phyloP scores from a whole-genome alignment of 2,888 invertebrate genomes.

The Dynastes maya region DNA sequence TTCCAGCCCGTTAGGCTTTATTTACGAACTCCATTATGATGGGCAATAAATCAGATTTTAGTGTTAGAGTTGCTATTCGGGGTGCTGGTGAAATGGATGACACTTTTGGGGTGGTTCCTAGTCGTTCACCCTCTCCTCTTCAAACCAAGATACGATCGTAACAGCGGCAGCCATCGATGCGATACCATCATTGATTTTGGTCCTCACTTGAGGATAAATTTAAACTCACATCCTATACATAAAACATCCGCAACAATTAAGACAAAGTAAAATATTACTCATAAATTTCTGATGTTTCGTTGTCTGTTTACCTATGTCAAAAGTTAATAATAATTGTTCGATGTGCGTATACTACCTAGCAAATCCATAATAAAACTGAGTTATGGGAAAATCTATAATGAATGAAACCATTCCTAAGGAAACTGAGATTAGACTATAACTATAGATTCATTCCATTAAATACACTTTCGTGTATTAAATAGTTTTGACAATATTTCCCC shows the following conservation, averaged over 20 bases:
- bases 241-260: not conserved
- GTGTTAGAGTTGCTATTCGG: slow-evolving; percentile 11
- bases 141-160: slow-evolving; percentile 27
- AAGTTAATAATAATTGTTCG: not conserved
- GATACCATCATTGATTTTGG: slow-evolving; percentile 21
- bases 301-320: not conserved
- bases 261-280: not conserved
- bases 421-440: no score
- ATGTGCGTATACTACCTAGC: not conserved
- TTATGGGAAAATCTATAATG: no score
- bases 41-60: slow-evolving; percentile 50
- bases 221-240: not conserved
- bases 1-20: slow-evolving; percentile 52
- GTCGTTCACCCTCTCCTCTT: not conserved
- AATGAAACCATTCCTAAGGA: no score
- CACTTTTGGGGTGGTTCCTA: slow-evolving; percentile 32
- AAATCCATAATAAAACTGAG: no score
- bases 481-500: no score
- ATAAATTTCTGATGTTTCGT: not conserved
- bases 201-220: not conserved
- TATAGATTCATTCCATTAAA: no score
- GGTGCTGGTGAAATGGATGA: slow-evolving; percentile 25
- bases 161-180: slow-evolving; percentile 24
- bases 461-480: no score
- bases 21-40: slow-evolving; percentile 53